Conservation (phyloP, 2,797 vertebrate species). For the Pipistrellus pipistrellus region DNA sequence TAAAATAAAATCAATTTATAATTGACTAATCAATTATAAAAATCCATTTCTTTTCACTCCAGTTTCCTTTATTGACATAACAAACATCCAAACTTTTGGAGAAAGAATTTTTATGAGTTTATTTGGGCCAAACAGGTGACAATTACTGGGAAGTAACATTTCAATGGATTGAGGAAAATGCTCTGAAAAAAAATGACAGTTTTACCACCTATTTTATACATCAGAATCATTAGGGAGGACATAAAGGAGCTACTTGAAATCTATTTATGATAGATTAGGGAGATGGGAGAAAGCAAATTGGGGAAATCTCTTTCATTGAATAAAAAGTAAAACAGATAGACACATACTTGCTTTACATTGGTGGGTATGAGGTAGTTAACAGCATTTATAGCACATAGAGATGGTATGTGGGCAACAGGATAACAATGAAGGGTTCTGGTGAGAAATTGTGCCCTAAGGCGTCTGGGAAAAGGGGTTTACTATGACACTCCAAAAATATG, state of each 20-base stretch:
- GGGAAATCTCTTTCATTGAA: background rate
- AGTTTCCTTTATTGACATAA: background rate
- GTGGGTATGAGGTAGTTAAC: background rate
- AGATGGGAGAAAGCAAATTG: background rate
- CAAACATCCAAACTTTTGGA: background rate
- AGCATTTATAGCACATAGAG: background rate
- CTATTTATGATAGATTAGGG: background rate
- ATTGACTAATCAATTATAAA: background rate
- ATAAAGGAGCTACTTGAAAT: background rate
- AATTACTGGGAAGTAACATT: background rate
- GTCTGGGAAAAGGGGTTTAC: background rate
- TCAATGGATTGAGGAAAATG: background rate
- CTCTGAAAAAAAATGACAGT: background rate
- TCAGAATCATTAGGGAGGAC: background rate
- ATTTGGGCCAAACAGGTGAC: background rate
- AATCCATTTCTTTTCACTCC: background rate
- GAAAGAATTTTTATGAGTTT: background rate
- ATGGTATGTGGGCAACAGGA: background rate
- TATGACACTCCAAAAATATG: background rate
- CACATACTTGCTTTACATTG: background rate
- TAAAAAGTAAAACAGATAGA: background rate
- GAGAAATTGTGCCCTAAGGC: background rate
- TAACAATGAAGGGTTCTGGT: background rate
- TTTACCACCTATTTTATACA: background rate
- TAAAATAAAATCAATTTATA: background rate